Conservation (phyloP, 2,797 vertebrate species). For the Oceanodroma leucorhoa region DNA sequence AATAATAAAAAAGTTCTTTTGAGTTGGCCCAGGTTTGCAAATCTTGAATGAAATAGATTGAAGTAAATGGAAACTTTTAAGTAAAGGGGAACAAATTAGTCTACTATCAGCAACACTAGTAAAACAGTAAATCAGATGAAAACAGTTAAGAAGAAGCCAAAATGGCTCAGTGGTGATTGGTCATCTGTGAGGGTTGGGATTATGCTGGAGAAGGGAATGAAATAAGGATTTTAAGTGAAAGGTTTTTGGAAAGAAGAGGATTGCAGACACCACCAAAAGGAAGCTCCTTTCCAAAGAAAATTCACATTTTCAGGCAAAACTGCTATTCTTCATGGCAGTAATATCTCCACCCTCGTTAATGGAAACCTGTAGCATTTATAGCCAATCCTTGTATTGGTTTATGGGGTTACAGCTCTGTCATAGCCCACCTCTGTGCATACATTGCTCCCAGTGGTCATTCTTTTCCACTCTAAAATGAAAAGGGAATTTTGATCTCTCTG, state of each 20-base stretch:
- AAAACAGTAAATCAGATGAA: constrained; percentile 3
- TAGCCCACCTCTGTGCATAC: background rate
- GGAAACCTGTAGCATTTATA: background rate
- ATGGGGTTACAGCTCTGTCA: background rate
- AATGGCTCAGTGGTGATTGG: background rate
- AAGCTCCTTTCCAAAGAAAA: constrained; percentile 20
- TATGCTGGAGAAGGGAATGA: background rate
- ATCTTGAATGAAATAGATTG: background rate
- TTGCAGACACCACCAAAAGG: background rate
- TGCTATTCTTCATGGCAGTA: background rate
- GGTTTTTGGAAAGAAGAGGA: background rate
- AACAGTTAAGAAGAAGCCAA: background rate
- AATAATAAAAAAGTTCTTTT: background rate
- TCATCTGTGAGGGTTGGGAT: background rate
- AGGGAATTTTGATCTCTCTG: background rate
- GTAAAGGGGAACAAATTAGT: constrained; percentile 10
- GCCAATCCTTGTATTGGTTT: background rate
- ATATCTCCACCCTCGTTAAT: background rate
- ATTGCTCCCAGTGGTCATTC: background rate
- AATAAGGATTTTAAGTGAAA: background rate
- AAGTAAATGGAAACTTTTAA: constrained; percentile 24
- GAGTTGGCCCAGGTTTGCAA: background rate
- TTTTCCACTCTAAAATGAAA: background rate
- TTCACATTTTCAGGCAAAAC: background rate
- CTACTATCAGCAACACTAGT: background rate